Base-by-base conservation (phyloP, 2,113 vertebrate species). In the Phoxinus phoxinus region DNA sequence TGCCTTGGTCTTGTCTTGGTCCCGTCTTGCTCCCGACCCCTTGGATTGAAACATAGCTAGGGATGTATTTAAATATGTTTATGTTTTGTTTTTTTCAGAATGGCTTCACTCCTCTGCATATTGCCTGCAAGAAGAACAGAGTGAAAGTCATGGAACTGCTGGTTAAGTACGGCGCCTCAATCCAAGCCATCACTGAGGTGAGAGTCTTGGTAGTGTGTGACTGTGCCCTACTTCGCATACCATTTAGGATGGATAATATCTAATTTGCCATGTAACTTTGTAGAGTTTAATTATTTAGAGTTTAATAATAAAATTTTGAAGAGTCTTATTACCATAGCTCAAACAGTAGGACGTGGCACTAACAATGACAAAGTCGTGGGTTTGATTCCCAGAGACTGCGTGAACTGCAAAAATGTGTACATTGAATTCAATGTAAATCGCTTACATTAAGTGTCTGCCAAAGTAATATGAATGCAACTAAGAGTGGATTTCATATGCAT, bases 101-200 rank as follows among this genome's bases (percentile, higher is more conserved):
- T 87, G 98, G 98, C 92, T 99, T 99, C 94, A 99, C 98, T 92
- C 98, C 98, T 86, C 97, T 99, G 91, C 98, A 99, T 93, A 99
- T 99, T 90, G 98, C 98, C 92, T 99, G 98, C 94, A 99, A 99
- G 96, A 99, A 99, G 96, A 99, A 99, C 94, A 94, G 98, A 92
- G 97, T 99, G 94, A 99, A 99, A 94, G 98, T 99, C 94, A 99
- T 99, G 98, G 98, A 99, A 92, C 96, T 99, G 90, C 94, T 99
- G 87, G 96, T 99, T 93, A 99, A 99, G 95, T 99, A 99, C 85
- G 97, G 98, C 91, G 98, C 98, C 89, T 98, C 98, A 92, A 99
- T 99, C 91, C 98, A 99, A 93, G 97, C 98, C 90, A 97, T 99
- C 86, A 99, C 98, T 85, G 98, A 99, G 97, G 98, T 99, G 94